Percentiles rank a stretch among this genome's conserved stretches.
These are phyloP conservation scores for Melozone crissalis DNA, from an alignment of 2,113 vertebrate species.

Conservation along the genomic window DNA sequence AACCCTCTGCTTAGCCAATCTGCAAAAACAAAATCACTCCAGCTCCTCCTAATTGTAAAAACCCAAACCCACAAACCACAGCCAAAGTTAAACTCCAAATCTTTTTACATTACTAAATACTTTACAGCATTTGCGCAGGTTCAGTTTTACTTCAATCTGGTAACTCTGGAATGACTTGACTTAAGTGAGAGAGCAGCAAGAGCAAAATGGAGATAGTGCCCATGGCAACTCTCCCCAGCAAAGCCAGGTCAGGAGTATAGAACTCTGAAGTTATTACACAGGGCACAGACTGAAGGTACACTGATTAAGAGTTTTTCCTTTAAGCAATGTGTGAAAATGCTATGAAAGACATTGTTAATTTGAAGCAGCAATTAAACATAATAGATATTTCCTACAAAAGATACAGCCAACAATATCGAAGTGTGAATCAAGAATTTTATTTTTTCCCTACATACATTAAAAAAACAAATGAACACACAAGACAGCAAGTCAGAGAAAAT, in stretches of 20 bases:
- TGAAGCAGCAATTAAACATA: neutral
- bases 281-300: neutral
- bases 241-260: neutral
- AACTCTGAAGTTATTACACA: neutral
- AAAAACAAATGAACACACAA: constrained; percentile 11
- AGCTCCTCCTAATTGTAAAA: neutral
- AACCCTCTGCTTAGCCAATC: neutral
- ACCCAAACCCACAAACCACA: neutral
- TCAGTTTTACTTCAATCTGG: neutral
- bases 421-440: constrained; percentile 22
- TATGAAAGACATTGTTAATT: neutral
- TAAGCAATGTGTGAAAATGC: neutral
- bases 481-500: neutral
- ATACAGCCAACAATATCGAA: neutral
- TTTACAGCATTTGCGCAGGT: neutral
- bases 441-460: constrained; percentile 23
- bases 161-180: neutral
- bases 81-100: neutral
- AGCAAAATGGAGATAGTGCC: rapidly evolving
- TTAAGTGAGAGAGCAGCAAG: neutral
- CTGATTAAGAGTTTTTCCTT: rapidly evolving
- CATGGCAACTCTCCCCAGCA: neutral
- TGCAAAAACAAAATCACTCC: neutral
- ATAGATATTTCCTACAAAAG: neutral
- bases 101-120: neutral